Evolutionary conservation across 2,113 vertebrate genomes (phyloP).

Genomic region (Tapirus terrestris): DNA sequence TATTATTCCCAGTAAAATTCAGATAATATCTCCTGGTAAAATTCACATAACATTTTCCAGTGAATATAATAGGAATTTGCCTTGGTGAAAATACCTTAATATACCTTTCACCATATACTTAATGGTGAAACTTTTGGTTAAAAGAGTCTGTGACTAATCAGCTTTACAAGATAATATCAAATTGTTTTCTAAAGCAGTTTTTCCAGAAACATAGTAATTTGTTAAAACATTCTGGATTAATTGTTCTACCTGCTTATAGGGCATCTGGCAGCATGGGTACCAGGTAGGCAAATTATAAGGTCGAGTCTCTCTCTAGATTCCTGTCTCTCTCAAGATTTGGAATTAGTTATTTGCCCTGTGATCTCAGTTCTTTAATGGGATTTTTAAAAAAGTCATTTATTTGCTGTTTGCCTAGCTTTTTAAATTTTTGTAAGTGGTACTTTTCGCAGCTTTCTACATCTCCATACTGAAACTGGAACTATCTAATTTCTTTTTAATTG

Average conservation of each 20-base stretch:
- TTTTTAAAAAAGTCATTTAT: not conserved
- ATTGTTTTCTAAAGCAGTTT: not conserved
- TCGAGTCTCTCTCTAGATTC: not conserved
- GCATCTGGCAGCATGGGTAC: not conserved
- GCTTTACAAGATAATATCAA: not conserved
- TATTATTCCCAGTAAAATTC: not conserved
- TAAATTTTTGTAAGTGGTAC: not conserved
- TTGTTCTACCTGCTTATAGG: not conserved
- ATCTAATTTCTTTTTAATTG: not conserved
- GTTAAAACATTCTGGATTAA: not conserved
- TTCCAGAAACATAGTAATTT: not conserved
- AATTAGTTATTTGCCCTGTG: not conserved
- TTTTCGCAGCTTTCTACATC: not conserved
- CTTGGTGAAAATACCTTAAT: too few species aligned
- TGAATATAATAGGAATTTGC: not conserved
- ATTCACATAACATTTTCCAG: not conserved
- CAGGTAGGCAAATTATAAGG: not conserved
- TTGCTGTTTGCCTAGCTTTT: not conserved
- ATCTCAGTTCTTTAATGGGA: not conserved
- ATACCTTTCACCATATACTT: not conserved
- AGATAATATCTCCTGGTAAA: not conserved
- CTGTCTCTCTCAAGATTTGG: not conserved
- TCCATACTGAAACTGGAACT: not conserved
- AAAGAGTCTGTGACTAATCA: not conserved
- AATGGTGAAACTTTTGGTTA: not conserved